phyloP scores from a whole-genome alignment of 2,888 invertebrate species.

The Fragum sueziense region DNA sequence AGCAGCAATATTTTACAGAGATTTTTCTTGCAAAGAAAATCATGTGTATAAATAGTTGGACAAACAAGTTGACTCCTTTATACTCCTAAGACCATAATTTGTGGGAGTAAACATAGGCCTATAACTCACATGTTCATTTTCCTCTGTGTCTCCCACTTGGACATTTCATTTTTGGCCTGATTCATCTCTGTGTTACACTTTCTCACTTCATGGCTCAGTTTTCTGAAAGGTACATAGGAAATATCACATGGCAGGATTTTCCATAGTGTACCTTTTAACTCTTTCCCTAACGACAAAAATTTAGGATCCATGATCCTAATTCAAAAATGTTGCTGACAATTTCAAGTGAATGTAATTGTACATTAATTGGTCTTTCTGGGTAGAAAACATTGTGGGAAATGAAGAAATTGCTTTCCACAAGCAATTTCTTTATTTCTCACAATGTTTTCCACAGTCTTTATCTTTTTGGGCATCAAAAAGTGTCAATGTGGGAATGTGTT shows the following conservation, averaged over 20 bases:
- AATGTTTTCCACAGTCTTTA: too few species aligned
- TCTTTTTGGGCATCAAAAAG: too few species aligned
- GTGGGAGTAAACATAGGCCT: too few species aligned
- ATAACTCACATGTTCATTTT: constrained; percentile 62
- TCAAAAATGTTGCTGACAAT: not conserved
- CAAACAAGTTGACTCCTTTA: too few species aligned
- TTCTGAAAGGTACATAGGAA: too few species aligned
- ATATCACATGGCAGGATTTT: not conserved
- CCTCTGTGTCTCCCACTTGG: constrained; percentile 72
- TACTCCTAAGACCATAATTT: too few species aligned
- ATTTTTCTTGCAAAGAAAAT: not conserved
- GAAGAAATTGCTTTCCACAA: too few species aligned
- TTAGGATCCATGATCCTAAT: not conserved
- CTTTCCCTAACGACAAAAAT: not conserved
- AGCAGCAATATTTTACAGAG: not conserved
- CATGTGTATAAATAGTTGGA: not conserved
- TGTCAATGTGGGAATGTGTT: too few species aligned
- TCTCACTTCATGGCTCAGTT: constrained; percentile 67
- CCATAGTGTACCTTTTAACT: not conserved
- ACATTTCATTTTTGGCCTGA: constrained; percentile 64
- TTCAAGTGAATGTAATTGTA: too few species aligned
- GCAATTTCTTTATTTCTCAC: too few species aligned
- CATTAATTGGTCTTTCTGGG: too few species aligned
- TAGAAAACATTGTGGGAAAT: too few species aligned
- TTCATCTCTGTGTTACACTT: constrained; percentile 63